A percentile compares a stretch with the other conserved stretches of the same genome.
phyloP scores from a whole-genome alignment of 2,113 vertebrate species.

The human (Homo sapiens) region DNA sequence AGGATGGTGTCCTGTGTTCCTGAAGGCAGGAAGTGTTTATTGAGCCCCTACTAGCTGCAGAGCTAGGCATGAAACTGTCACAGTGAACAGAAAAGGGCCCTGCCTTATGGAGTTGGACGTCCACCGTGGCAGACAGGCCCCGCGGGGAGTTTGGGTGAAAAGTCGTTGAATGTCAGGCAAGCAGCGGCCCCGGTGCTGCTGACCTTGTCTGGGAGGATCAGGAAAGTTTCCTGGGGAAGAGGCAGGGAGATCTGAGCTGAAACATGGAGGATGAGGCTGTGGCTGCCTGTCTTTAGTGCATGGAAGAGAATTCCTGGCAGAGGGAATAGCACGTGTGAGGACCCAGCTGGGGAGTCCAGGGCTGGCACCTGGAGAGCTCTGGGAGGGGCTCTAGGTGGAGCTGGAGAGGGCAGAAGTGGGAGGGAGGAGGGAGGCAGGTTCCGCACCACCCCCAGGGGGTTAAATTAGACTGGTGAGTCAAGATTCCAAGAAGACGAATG shows the following conservation, averaged over 20 bases:
- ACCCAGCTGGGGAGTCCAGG: neutral
- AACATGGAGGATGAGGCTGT: neutral
- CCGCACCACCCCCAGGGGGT: neutral
- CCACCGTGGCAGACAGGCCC: neutral
- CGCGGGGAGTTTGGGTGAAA: neutral
- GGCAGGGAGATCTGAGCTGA: neutral
- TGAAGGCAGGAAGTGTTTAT: neutral
- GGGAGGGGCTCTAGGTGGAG: neutral
- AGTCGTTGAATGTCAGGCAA: neutral
- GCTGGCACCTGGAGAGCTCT: too few species aligned
- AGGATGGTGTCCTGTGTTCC: too few species aligned
- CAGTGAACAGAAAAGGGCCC: neutral
- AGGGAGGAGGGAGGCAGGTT: neutral
- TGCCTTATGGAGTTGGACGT: too few species aligned
- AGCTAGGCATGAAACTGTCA: neutral
- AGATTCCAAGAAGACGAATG: neutral
- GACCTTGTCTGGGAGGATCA: neutral
- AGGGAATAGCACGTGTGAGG: neutral
- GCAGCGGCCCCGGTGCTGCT: neutral
- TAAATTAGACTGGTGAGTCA: neutral
- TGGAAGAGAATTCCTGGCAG: neutral
- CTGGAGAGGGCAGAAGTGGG: neutral
- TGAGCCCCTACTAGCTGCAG: too few species aligned
- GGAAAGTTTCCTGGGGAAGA: neutral
- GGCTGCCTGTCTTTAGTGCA: accelerated